Evolutionary conservation across 2,888 invertebrate genomes (phyloP), one percentile per base, ranked within the genome.

Genomic region (Notocelia uddmanniana): DNA sequence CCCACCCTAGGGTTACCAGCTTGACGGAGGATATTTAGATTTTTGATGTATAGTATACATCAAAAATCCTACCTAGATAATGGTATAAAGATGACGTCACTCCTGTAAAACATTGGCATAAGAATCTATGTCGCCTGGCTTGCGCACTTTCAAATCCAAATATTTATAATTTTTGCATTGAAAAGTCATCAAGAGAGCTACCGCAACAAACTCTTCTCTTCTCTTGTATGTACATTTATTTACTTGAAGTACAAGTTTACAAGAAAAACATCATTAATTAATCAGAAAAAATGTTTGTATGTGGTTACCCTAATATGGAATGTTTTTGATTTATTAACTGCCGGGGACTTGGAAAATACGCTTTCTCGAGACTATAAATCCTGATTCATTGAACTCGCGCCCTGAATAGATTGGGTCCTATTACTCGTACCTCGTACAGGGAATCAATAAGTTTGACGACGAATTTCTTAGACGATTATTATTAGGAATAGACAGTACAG

Each of bases 331-430:
- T 59, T 73, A 68, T 73, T 58, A 37, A 63, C 68, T 63, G 45
- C 68, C 34, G 45, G 60, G 54, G 67, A 68, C 59, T 66, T 60
- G 68, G 57, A 68, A 62, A 72, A 68, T 55, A 69, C 41, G 55
- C 57, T 57, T 57, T 68, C 37, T 13, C 59, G 26, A 54, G 64
- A 64, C 64, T 64, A 37, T 63, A 50, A 64, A 64, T 64, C 54
- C 50, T 37, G 64, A 64, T 37, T 64, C 63, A 21, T 63, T 48
- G 57, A 63, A 63, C 52, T 37, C 57, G 23, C 66, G 50, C 45
- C 11, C 45, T 45, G 45, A 18, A 60, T 45, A 41, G 21, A 71
- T 45, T 34, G 59, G 41, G 52, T 48, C 34, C 45, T 19, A 41
- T 45, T 71, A 67, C n/a, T n/a, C n/a, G n/a, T n/a, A n/a, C n/a